Evolutionary conservation across 92 coral and sea anemone genomes (phyloP).

Genomic region (Epizoanthus ramosus): DNA sequence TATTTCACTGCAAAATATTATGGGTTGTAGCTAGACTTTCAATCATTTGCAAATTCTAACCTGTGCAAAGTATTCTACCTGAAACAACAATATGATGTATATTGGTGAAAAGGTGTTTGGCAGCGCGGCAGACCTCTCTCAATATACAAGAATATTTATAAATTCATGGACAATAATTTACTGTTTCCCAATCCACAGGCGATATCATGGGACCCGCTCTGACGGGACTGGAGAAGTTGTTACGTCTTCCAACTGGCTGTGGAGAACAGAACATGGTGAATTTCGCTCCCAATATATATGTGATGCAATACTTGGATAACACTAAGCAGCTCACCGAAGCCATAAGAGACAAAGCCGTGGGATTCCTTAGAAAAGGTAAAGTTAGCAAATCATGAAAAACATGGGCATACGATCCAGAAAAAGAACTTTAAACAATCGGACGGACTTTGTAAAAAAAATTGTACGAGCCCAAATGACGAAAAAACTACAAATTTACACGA

Average conservation of each 20-base stretch:
- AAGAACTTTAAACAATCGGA: no score
- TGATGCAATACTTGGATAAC: conserved; percentile 46
- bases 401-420: neutral
- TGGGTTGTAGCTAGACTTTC: no score
- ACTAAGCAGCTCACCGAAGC: conserved; percentile 33
- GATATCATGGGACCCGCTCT: conserved; percentile 55
- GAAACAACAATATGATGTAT: no score
- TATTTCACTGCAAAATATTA: no score
- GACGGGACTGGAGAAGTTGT: conserved; percentile 35
- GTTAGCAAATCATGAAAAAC: neutral
- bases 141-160: no score
- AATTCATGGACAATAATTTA: neutral
- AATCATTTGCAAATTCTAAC: no score
- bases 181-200: neutral
- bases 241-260: conserved; percentile 47
- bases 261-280: conserved; percentile 58
- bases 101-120: no score
- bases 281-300: conserved; percentile 51
- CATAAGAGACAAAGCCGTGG: conserved; percentile 32
- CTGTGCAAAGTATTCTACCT: no score
- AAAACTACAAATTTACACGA: no score
- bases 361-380: conserved; percentile 44
- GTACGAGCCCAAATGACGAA: no score
- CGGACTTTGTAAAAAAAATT: no score
- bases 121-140: no score